Conservation (phyloP, 2,888 invertebrate species). For the Heliconius aoede region DNA sequence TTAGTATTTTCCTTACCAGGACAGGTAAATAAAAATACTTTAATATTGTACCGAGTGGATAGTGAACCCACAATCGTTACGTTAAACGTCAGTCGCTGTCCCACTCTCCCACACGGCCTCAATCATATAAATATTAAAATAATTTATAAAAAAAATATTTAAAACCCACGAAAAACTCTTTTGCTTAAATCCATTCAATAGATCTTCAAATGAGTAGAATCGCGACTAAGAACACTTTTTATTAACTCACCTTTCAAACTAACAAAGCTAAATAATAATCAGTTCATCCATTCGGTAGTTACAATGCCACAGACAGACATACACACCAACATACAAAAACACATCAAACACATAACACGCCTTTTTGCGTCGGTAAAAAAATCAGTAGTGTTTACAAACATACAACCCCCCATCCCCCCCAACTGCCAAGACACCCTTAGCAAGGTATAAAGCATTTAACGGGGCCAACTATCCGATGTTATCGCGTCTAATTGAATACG, state of each 20-base stretch:
- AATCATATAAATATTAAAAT: no score
- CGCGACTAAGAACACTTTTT: not conserved
- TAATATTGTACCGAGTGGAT: not conserved
- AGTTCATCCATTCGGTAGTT: no score
- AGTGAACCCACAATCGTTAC: not conserved
- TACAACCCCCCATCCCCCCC: not conserved
- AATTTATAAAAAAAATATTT: no score
- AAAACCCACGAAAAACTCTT: not conserved
- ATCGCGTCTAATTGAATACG: conserved; percentile 41
- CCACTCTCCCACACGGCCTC: no score
- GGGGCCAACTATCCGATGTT: conserved; percentile 42
- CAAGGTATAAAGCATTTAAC: conserved; percentile 34
- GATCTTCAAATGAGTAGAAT: no score
- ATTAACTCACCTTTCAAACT: not conserved
- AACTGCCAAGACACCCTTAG: conserved; percentile 16
- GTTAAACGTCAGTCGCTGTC: not conserved
- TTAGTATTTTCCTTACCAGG: not conserved
- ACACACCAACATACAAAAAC: not conserved
- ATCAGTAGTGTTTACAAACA: conserved; percentile 12
- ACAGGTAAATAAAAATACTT: not conserved
- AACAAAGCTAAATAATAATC: not conserved
- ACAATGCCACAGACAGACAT: not conserved
- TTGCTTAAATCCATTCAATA: no score
- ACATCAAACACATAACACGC: not conserved
- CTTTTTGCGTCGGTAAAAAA: not conserved